Conservation (phyloP, 2,797 vertebrate species). For the Odontamblyopus rebecca region DNA sequence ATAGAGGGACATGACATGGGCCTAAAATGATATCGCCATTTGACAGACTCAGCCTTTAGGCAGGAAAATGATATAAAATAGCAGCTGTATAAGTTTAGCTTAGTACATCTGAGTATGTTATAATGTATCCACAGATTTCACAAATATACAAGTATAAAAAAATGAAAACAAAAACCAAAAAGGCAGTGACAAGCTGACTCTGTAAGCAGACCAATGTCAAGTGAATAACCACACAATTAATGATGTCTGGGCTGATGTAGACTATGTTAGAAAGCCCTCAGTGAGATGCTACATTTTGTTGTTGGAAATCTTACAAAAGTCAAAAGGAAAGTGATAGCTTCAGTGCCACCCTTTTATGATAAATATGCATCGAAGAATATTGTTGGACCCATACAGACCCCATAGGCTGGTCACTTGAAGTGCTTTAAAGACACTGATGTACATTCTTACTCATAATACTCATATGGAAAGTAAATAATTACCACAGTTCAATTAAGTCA, state of each 20-base stretch:
- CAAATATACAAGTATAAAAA: slow-evolving; percentile 68
- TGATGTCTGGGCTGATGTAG: slow-evolving; percentile 30
- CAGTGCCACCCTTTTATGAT: slow-evolving; percentile 53
- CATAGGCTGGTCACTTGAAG: slow-evolving; percentile 72
- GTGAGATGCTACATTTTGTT: slow-evolving; percentile 32
- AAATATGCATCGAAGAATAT: slow-evolving; percentile 60
- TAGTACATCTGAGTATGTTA: slow-evolving; percentile 72
- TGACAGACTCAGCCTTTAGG: slow-evolving; percentile 65
- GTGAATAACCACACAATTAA: slow-evolving; percentile 50
- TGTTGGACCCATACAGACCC: slow-evolving; percentile 51
- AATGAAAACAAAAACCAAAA: slow-evolving; percentile 46
- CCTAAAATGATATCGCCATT: slow-evolving; percentile 21
- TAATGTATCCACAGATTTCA: slow-evolving; percentile 67
- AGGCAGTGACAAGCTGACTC: slow-evolving; percentile 77
- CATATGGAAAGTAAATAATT: slow-evolving; percentile 68
- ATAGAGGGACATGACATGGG: slow-evolving; percentile 26
- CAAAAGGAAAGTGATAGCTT: slow-evolving; percentile 35
- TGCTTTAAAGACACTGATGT: slow-evolving; percentile 81
- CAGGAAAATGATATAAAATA: slow-evolving; percentile 73
- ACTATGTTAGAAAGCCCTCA: slow-evolving; percentile 33
- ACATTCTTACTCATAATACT: slow-evolving; percentile 80
- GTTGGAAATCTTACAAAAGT: slow-evolving; percentile 26
- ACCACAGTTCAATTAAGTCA: slow-evolving; percentile 57
- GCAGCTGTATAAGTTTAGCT: slow-evolving; percentile 82
- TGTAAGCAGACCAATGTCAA: slow-evolving; percentile 47